Conservation (phyloP, 2,888 invertebrate genomes). For the Dryocosmus kuriphilus region DNA sequence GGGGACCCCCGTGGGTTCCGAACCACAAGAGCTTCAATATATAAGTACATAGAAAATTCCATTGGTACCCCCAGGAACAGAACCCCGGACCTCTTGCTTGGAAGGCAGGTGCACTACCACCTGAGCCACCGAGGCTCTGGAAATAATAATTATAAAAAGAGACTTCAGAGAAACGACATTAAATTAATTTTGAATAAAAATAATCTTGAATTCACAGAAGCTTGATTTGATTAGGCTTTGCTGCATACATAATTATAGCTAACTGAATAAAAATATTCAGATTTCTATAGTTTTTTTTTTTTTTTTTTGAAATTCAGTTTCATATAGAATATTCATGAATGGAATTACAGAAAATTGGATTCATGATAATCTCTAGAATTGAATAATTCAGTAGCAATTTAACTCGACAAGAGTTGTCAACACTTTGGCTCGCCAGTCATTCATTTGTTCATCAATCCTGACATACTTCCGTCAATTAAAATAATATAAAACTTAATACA, state of each 20-base stretch:
- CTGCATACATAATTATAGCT: neutral
- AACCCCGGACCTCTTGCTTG: too few relatives aligned
- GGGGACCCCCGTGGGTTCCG: too few relatives aligned
- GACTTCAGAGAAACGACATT: too few relatives aligned
- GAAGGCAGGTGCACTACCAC: too few relatives aligned
- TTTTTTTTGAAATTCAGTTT: constrained; percentile 4
- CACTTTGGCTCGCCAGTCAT: constrained; percentile 8
- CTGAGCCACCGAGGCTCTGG: too few relatives aligned
- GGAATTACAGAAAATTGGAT: constrained; percentile 24
- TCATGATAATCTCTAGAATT: constrained; percentile 22
- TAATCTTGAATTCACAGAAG: neutral
- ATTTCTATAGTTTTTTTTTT: neutral
- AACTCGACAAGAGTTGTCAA: constrained; percentile 29
- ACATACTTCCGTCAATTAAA: constrained; percentile 17
- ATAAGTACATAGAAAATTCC: too few relatives aligned
- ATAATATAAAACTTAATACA: neutral
- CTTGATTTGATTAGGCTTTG: neutral
- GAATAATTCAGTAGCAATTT: constrained; percentile 27
- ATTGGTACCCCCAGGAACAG: too few relatives aligned
- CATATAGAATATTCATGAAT: constrained; percentile 21
- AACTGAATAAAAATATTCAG: neutral
- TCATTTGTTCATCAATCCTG: neutral
- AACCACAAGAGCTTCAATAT: too few relatives aligned
- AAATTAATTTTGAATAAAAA: too few relatives aligned
- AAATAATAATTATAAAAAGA: too few relatives aligned